These are phyloP conservation scores for Sipha flava DNA, from an alignment of 1,140 invertebrate genomes.

Conservation along the genomic window DNA sequence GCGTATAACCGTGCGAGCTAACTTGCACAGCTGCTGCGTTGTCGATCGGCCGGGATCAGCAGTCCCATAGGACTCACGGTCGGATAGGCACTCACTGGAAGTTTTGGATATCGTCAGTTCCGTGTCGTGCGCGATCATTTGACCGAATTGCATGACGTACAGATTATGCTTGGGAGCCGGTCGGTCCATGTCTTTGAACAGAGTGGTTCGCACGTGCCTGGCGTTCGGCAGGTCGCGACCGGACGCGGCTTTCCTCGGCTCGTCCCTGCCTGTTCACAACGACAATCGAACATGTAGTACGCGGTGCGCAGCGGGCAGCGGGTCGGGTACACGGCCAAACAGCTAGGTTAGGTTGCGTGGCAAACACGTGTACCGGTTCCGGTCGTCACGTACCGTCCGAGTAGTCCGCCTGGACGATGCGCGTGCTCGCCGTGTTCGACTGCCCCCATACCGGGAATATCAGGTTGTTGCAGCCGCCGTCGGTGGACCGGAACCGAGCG, in stretches of 20 bases:
- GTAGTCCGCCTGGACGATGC: conserved; percentile 72
- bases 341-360: neutral
- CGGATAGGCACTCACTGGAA: neutral
- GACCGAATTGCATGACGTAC: neutral
- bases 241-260: neutral
- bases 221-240: neutral
- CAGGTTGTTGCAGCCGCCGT: conserved; percentile 80
- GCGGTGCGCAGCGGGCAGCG: too few species aligned
- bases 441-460: conserved; percentile 61
- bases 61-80: too few species aligned
- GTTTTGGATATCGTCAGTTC: neutral
- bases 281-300: too few species aligned
- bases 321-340: too few species aligned
- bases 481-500: conserved; percentile 58
- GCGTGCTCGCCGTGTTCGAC: conserved; percentile 60
- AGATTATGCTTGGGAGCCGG: neutral
- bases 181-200: neutral
- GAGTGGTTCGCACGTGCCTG: neutral
- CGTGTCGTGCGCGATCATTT: neutral
- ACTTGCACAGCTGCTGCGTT: too few species aligned
- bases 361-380: too few species aligned
- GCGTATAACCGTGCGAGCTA: too few species aligned
- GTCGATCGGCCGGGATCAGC: too few species aligned
- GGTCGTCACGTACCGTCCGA: conserved; percentile 74
- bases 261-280: neutral